phyloP scores from a whole-genome alignment of 1,140 invertebrate genomes.

The Musca domestica region DNA sequence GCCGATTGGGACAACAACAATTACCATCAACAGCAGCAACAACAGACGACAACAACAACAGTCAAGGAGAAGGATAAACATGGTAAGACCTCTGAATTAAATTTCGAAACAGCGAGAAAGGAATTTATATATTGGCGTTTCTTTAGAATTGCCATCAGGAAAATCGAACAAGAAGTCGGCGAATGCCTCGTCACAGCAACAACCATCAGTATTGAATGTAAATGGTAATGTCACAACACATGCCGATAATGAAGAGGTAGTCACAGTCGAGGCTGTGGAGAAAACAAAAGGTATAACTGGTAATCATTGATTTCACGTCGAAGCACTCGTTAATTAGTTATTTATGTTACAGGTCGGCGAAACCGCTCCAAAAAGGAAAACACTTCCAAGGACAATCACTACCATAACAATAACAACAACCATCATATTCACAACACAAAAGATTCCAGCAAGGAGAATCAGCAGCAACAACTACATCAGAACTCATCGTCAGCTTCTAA shows the following conservation, averaged over 20 bases:
- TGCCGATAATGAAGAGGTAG: constrained; percentile 39
- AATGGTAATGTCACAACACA: constrained; percentile 46
- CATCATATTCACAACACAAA: constrained; percentile 21
- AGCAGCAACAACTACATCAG: constrained; percentile 37
- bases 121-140: not conserved
- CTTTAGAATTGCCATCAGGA: not conserved
- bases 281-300: constrained; percentile 51
- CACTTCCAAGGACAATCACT: constrained; percentile 52
- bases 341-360: constrained; percentile 37
- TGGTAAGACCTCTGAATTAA: not conserved
- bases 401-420: constrained; percentile 21
- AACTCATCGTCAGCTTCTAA: constrained; percentile 24
- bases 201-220: constrained; percentile 30
- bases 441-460: constrained; percentile 20
- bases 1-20: constrained; percentile 27
- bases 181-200: not conserved
- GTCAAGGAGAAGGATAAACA: constrained; percentile 13
- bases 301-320: not conserved
- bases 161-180: constrained; percentile 30
- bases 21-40: constrained; percentile 26
- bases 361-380: constrained; percentile 52
- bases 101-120: not conserved
- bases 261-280: constrained; percentile 35
- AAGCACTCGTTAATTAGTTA: not conserved
- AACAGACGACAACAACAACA: constrained; percentile 32